Evolutionary conservation across 1,140 invertebrate species (phyloP), one percentile per base, ranked within the genome.

Genomic region (Lutraria rhynchaena): DNA sequence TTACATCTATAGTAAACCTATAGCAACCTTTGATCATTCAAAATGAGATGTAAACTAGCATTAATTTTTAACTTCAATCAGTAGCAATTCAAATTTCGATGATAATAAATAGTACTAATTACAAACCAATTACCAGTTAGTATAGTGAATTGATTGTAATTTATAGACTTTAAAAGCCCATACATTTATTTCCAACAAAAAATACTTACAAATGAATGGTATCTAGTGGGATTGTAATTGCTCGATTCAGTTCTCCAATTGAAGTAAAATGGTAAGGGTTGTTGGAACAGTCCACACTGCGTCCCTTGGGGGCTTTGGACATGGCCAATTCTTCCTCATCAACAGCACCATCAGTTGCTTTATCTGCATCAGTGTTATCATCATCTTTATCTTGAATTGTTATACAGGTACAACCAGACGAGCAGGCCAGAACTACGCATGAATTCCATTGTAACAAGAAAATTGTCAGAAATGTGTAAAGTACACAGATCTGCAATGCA

Each of bases 141-240:
- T n/a, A n/a, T n/a, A n/a, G n/a, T n/a, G n/a, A n/a, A n/a, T n/a
- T n/a, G n/a, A n/a, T n/a, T n/a, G n/a, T n/a, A n/a, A n/a, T n/a
- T n/a, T n/a, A n/a, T n/a, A n/a, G n/a, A n/a, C n/a, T n/a, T n/a
- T n/a, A n/a, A n/a, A n/a, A n/a, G n/a, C n/a, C n/a, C n/a, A n/a
- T n/a, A n/a, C n/a, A n/a, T n/a, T n/a, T n/a, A n/a, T 60, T 27
- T 60, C 19, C n/a, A n/a, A n/a, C n/a, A n/a, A n/a, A n/a, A n/a
- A 58, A 44, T 58, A 80, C 76, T 80, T 70, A 80, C 76, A 80
- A 80, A 60, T 80, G 67, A 67, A 80, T 80, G 22, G 76, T 80
- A 60, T 80, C 76, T 29, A 80, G 24, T 9, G 76, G 76, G 22
- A 80, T 80, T n/a, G 35, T 70, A n/a, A 75, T 75, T 11, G 55